Conservation (phyloP, 92 coral and sea anemone species). For the Pocillopora grandis region DNA sequence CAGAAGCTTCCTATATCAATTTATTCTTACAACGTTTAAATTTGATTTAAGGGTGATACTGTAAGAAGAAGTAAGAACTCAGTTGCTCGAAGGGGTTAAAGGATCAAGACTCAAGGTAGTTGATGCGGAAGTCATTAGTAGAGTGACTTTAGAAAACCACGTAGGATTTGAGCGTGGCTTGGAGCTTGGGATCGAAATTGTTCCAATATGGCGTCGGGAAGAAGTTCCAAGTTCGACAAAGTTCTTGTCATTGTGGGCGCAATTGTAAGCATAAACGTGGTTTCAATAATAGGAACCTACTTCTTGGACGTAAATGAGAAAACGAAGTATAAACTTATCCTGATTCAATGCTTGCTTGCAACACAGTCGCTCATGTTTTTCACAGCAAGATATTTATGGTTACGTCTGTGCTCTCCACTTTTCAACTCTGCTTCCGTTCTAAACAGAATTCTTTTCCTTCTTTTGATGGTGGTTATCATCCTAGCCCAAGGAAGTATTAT, state of each 20-base stretch:
- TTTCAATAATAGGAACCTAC: slow-evolving; percentile 69
- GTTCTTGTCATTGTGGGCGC: slow-evolving; percentile 60
- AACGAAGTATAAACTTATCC: slow-evolving; percentile 65
- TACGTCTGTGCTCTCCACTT: slow-evolving; percentile 63
- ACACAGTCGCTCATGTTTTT: slow-evolving; percentile 67
- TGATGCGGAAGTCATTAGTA: too few relatives aligned
- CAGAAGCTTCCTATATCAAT: too few relatives aligned
- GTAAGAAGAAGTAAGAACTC: too few relatives aligned
- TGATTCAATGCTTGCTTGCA: slow-evolving; percentile 63
- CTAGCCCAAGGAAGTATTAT: slow-evolving; percentile 74
- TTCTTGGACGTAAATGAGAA: slow-evolving; percentile 63
- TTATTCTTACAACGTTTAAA: too few relatives aligned
- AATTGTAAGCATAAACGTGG: slow-evolving; percentile 62
- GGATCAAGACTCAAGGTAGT: too few relatives aligned
- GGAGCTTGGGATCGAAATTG: not conserved
- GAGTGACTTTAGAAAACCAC: too few relatives aligned
- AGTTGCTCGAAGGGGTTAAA: too few relatives aligned
- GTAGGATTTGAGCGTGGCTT: not conserved
- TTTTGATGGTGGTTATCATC: slow-evolving; percentile 54
- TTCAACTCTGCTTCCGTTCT: slow-evolving; percentile 33
- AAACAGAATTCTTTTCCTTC: slow-evolving; percentile 37
- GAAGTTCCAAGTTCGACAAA: slow-evolving; percentile 29
- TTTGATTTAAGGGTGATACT: too few relatives aligned
- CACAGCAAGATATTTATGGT: slow-evolving; percentile 72
- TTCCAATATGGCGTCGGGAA: slow-evolving; percentile 59